Percentiles rank a stretch among this genome's conserved stretches.
Evolutionary conservation across 2,113 vertebrate genomes (phyloP).

Genomic region (Hippocampus barbouri): DNA sequence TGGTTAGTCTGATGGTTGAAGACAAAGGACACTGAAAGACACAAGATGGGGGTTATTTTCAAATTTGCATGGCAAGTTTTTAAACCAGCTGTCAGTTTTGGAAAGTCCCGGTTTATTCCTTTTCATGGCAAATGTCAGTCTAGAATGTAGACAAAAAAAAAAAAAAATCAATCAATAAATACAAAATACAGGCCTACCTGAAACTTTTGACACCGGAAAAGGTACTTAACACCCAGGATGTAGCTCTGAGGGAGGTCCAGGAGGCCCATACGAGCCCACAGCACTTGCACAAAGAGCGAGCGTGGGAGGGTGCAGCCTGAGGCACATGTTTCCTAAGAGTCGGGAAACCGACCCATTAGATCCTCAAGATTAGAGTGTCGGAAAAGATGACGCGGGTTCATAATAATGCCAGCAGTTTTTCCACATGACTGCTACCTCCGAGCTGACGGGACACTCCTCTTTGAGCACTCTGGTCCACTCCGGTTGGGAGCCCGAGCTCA

Average conservation of each 20-base stretch:
- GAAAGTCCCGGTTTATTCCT: too few relatives aligned
- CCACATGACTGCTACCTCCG: constrained; percentile 40
- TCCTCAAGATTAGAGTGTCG: not conserved
- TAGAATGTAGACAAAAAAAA: too few relatives aligned
- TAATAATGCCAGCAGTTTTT: not conserved
- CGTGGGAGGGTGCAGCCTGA: constrained; percentile 66
- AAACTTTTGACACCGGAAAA: constrained; percentile 61
- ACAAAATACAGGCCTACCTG: constrained; percentile 45
- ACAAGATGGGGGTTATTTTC: not conserved
- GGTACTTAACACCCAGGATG: constrained; percentile 70
- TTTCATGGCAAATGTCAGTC: too few relatives aligned
- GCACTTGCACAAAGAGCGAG: constrained; percentile 61
- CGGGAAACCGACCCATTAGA: not conserved
- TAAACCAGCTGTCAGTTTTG: not conserved
- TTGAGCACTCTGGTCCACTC: constrained; percentile 60
- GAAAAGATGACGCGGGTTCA: not conserved
- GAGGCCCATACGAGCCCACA: constrained; percentile 71
- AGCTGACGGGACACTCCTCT: constrained; percentile 50
- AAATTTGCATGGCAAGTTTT: not conserved
- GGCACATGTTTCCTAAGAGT: constrained; percentile 57
- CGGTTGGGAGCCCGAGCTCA: constrained; percentile 60
- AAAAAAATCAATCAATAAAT: too few relatives aligned
- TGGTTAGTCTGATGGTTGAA: constrained; percentile 55
- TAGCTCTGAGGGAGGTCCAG: constrained; percentile 65
- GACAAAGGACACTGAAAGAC: constrained; percentile 60